Base-by-base conservation (phyloP, 2,797 vertebrate genomes). In the Pseudochromis fuscus region DNA sequence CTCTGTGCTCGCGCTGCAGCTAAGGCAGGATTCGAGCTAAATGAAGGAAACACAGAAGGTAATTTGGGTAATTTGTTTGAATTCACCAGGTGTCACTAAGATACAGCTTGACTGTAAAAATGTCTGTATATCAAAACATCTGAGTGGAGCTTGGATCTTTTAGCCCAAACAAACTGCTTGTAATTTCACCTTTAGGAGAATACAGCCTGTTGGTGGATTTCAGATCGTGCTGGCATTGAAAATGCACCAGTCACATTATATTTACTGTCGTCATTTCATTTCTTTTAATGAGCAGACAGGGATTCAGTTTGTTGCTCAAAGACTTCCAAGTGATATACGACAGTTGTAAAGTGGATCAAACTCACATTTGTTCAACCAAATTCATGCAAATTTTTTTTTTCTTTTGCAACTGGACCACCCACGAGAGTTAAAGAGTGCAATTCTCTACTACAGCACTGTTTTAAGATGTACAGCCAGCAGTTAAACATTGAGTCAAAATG, bases 21-120 rank as follows among this genome's bases (percentile, higher is more conserved):
- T 42, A 30, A 51, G 57, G 62, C 65, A 33, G 24, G 21, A 66
- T 61, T 79, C 40, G 48, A 62, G 44, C 24, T 37, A 64, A 69
- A 66, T 31, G 67, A 25, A 60, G 16, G 57, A 53, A 72, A 48
- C 1, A 1, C 44, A 53, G 11, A 70, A 77, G 8, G 2, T 35
- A 27, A 55, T 72, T 61, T 16, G 13, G 7, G 25, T 46, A 35
- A 55, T 64, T 46, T 25, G 27, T 40, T 37, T 52, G 2, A 74
- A 72, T 67, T 50, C 8, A 55, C 9, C 19, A 58, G 28, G 46
- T 70, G 38, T 46, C 15, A 46, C 38, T 27, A 21, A 35, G 16
- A 59, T 16, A 4, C 3, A 52, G 12, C 40, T 48, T 7, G 0
- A 38, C 38, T 52, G 31, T 64, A 23, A 30, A 70, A 51, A 46